Evolutionary conservation across 2,113 vertebrate genomes (phyloP).

Genomic region (Chiloscyllium plagiosum): DNA sequence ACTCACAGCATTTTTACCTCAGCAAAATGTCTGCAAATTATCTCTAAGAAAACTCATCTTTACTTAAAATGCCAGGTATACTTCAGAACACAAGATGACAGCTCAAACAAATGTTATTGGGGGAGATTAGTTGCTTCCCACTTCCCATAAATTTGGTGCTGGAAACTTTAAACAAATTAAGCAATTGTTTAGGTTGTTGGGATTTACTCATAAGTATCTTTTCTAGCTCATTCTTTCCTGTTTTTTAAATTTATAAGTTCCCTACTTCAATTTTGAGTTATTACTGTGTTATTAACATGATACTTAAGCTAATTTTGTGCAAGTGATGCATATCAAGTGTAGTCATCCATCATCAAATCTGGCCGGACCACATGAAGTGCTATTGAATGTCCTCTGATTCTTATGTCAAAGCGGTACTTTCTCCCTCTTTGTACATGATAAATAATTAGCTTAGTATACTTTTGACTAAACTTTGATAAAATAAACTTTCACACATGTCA

Average conservation of each 20-base stretch:
- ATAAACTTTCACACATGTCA: slow-evolving; percentile 10
- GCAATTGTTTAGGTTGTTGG: neutral
- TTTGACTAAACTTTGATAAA: neutral
- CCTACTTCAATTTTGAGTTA: neutral
- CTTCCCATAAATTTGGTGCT: neutral
- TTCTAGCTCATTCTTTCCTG: neutral
- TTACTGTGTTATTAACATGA: neutral
- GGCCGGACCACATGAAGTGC: neutral
- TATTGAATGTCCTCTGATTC: slow-evolving; percentile 6
- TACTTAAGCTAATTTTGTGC: neutral
- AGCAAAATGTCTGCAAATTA: neutral
- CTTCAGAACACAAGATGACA: neutral
- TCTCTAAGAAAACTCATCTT: neutral
- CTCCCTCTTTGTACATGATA: neutral
- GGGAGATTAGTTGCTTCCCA: neutral
- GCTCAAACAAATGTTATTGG: neutral
- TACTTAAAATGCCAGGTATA: neutral
- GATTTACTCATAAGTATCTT: neutral
- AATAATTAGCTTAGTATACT: neutral
- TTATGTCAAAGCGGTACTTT: neutral
- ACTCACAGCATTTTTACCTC: neutral
- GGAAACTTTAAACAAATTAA: neutral
- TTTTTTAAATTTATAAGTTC: neutral
- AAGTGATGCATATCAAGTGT: neutral
- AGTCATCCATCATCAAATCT: slow-evolving; percentile 6